Conservation (phyloP, 2,797 vertebrate genomes). For the Hybognathus amarus region DNA sequence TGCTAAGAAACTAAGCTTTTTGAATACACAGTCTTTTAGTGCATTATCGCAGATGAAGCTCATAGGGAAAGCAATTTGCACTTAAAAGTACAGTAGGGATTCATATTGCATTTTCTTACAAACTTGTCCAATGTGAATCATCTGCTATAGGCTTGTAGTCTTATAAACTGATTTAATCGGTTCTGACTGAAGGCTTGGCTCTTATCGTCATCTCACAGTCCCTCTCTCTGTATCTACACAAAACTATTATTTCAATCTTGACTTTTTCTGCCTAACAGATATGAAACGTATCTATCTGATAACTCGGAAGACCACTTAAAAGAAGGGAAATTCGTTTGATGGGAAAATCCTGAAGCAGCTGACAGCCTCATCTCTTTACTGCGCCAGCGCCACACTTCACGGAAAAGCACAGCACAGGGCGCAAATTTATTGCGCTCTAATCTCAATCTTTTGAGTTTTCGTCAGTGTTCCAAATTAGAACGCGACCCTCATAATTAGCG, state of each 20-base stretch:
- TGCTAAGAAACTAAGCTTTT: conserved; percentile 39
- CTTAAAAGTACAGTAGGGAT: conserved; percentile 4
- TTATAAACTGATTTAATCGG: conserved; percentile 58
- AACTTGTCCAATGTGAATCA: conserved; percentile 46
- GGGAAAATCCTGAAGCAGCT: conserved; percentile 33
- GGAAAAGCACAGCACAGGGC: background rate
- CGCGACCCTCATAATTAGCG: background rate
- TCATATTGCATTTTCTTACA: conserved; percentile 23
- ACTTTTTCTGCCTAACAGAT: background rate
- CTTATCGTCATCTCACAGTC: conserved; percentile 53
- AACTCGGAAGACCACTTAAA: conserved; percentile 16
- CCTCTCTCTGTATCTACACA: conserved; percentile 33
- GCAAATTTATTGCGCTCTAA: conserved; percentile 6
- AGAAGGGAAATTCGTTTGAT: conserved; percentile 33
- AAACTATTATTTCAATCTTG: conserved; percentile 51
- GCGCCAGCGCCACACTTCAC: conserved; percentile 23
- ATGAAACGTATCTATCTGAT: conserved; percentile 31
- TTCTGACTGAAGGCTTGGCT: conserved; percentile 56
- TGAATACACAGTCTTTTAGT: conserved; percentile 36
- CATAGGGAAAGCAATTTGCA: background rate
- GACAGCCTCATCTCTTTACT: conserved; percentile 19
- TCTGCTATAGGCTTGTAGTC: conserved; percentile 49
- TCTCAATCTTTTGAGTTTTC: background rate
- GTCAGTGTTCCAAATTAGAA: conserved; percentile 23
- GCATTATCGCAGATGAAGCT: background rate